Conservation (phyloP, 2,113 vertebrate species). For the Geococcyx californianus region DNA sequence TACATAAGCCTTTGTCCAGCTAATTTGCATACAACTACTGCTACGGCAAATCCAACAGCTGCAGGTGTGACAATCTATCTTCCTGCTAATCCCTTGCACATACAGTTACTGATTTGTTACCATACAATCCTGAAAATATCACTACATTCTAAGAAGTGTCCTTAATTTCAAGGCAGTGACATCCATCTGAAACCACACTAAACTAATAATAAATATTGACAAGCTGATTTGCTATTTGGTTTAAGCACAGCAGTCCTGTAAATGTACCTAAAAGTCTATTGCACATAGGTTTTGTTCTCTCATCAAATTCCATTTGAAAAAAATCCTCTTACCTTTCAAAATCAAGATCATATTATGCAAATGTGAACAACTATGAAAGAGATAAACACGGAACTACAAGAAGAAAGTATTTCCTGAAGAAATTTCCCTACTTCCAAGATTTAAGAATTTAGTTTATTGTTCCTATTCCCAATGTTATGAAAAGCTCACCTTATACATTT, state of each 20-base stretch:
- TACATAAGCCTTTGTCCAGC: neutral
- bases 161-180: neutral
- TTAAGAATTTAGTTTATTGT: neutral
- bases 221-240: neutral
- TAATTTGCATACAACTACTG: neutral
- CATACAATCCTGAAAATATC: neutral
- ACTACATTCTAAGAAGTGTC: neutral
- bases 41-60: neutral
- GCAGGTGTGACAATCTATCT: neutral
- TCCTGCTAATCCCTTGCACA: neutral
- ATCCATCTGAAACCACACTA: neutral
- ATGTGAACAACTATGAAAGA: neutral
- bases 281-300: neutral
- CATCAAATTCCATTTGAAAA: neutral
- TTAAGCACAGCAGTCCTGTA: neutral
- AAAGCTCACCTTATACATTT: constrained; percentile 81
- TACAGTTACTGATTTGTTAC: neutral
- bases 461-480: neutral
- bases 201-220: neutral
- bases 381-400: neutral
- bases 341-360: neutral
- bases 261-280: neutral
- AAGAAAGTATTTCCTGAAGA: neutral
- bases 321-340: neutral
- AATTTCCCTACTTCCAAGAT: neutral